phyloP scores from a whole-genome alignment of 2,113 vertebrate genomes.

The Campylorhamphus procurvoides region DNA sequence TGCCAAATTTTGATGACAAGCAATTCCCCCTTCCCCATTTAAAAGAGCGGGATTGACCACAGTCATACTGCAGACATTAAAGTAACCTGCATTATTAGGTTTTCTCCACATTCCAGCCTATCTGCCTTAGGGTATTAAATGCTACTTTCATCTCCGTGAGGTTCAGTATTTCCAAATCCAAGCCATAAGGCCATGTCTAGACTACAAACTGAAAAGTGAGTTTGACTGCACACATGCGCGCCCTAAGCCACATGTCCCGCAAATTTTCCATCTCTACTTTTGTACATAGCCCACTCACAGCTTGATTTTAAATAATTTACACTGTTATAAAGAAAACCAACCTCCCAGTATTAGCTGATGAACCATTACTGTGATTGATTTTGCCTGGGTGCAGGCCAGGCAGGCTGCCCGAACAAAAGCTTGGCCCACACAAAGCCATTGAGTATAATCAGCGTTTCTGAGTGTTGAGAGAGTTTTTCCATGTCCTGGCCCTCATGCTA shows the following conservation, averaged over 20 bases:
- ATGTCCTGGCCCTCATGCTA: not conserved
- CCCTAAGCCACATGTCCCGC: not conserved
- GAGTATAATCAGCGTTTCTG: not conserved
- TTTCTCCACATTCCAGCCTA: conserved; percentile 55
- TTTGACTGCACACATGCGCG: conserved; percentile 45
- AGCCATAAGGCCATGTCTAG: conserved; percentile 59
- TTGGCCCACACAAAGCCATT: conserved; percentile 22
- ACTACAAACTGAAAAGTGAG: conserved; percentile 29
- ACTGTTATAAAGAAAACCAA: not conserved
- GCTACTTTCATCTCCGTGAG: conserved; percentile 47
- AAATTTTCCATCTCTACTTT: conserved; percentile 11
- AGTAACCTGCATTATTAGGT: conserved; percentile 49
- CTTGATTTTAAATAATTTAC: conserved; percentile 12
- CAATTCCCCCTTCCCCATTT: conserved; percentile 13
- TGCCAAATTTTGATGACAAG: conserved; percentile 53
- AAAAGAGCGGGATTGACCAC: conserved; percentile 19
- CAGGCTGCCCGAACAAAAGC: conserved; percentile 42
- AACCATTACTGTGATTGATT: conserved; percentile 11
- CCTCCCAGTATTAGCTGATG: not conserved
- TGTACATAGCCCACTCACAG: not conserved
- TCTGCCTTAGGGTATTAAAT: conserved; percentile 53
- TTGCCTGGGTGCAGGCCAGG: conserved; percentile 19
- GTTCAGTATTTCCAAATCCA: conserved; percentile 52
- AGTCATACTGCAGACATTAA: conserved; percentile 48
- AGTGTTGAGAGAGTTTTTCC: not conserved